Evolutionary conservation across 2,113 vertebrate species (phyloP), one percentile per base, ranked within the genome.

Genomic region (Vireo altiloquus): DNA sequence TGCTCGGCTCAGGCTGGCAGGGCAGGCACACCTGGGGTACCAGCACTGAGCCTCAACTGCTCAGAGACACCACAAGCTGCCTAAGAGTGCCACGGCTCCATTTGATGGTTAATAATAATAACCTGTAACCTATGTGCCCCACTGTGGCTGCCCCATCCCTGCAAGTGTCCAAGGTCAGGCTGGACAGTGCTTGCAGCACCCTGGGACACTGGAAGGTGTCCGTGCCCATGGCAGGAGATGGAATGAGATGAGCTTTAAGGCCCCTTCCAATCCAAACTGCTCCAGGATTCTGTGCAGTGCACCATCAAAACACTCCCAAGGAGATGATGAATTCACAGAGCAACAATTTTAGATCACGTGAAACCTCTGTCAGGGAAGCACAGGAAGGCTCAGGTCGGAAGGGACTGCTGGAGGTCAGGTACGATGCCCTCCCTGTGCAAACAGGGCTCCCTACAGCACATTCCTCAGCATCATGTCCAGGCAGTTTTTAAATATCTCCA

Each of bases 271-370:
- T 13, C 19, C 53, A 75, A 46, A 52, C 23, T 39, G 59, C 14
- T 33, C 33, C 60, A 66, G 19, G 27, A 59, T 52, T 66, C 50
- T 1, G 5, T 15, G 28, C 25, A 15, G 22, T 25, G 72, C 39
- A 60, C 40, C n/a, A 28, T 31, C 23, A 57, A 50, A 90, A 74
- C 46, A 35, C 42, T 20, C 56, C 28, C 57, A 59, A 56, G 46
- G n/a, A 81, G 20, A 40, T n/a, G 31, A 31, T 47, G 27, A 74
- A 53, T 18, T n/a, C 54, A 63, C 9, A 23, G 35, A 68, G 31
- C 1, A 8, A 31, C n/a, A 33, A 13, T 18, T 86, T 47, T 10
- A 35, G 28, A 49, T 27, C 27, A 19, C 0, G 0, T 18, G 40
- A 46, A 94, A 50, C 18, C 47, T 79, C 4, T 57, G 42, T 35